Evolutionary conservation across 2,113 vertebrate species (phyloP), one percentile per base, ranked within the genome.

Genomic region (Panurus biarmicus): DNA sequence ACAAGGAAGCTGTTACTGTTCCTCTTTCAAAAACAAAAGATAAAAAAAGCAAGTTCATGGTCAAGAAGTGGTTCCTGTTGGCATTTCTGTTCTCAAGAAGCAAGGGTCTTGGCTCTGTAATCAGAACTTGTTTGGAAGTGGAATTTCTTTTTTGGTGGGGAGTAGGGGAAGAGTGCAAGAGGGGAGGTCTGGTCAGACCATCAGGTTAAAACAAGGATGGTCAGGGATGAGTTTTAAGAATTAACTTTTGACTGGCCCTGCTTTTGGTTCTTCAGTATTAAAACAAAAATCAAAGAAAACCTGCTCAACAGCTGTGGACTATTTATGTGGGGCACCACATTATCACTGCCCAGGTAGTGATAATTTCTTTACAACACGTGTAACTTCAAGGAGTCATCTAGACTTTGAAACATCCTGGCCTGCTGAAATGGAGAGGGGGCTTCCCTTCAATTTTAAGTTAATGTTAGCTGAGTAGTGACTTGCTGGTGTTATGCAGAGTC

Each of bases 41-140:
- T 8, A 2, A 29, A 26, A 57, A 54, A 36, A 16, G 11, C 17
- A 72, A 50, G 13, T 48, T 33, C 0, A 0, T 23, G 28, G 33
- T 74, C 38, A 71, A 26, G 18, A 54, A 87, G 57, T 60, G 26
- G 18, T 71, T 87, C 25, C 25, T 69, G 16, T 82, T 91, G 47
- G 13, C 18, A 11, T 31, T 84, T 65, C n/a, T 88, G 21, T 73
- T 84, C 72, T 66, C 31, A 60, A 57, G 47, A 84, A 91, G 17
- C 20, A 83, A 24, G 9, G 70, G 12, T 56, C 29, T 65, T 72
- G 57, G 15, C 45, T 42, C 19, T 74, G 23, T 62, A 20, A 22
- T 22, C 48, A 82, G 33, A 81, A 47, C 16, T 44, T 44, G 8
- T 29, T 17, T 64, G 13, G 17, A 65, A 77, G 7, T 47, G 19